phyloP scores from a whole-genome alignment of 2,888 invertebrate species.

The Prenolepis imparis region DNA sequence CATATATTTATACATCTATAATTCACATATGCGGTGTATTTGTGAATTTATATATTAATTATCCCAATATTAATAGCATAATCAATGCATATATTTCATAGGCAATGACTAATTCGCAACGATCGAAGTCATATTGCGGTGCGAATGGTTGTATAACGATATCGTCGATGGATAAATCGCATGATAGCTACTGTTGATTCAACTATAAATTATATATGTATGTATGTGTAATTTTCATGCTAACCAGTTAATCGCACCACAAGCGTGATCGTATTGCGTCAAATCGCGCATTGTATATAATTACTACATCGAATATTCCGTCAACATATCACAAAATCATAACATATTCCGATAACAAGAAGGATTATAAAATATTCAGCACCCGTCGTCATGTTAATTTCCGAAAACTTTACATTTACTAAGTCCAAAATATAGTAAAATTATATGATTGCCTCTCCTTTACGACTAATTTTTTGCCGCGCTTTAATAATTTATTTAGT shows the following conservation, averaged over 20 bases:
- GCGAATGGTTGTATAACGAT: constrained; percentile 3
- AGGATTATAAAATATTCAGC: constrained; percentile 25
- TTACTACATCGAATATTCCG: constrained; percentile 42
- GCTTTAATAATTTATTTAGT: neutral
- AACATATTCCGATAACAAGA: neutral
- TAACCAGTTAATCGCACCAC: constrained; percentile 50
- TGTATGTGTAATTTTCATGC: constrained; percentile 48
- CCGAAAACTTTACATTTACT: neutral
- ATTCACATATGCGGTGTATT: constrained; percentile 17
- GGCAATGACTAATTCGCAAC: constrained; percentile 43
- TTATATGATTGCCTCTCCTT: neutral
- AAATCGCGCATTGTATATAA: constrained; percentile 40
- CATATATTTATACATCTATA: neutral
- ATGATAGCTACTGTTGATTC: constrained; percentile 45
- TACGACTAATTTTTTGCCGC: neutral
- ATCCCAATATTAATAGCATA: constrained; percentile 52
- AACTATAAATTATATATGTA: constrained; percentile 50
- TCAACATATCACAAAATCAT: constrained; percentile 48
- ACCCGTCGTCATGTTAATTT: neutral
- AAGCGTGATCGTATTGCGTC: constrained; percentile 36
- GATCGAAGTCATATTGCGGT: constrained; percentile 49
- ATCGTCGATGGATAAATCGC: constrained; percentile 47
- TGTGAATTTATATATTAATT: constrained; percentile 49
- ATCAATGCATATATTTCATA: constrained; percentile 33
- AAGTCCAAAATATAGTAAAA: neutral